Evolutionary conservation across 1,140 invertebrate species (phyloP), one percentile per base, ranked within the genome.

Genomic region (Cyclina sinensis): DNA sequence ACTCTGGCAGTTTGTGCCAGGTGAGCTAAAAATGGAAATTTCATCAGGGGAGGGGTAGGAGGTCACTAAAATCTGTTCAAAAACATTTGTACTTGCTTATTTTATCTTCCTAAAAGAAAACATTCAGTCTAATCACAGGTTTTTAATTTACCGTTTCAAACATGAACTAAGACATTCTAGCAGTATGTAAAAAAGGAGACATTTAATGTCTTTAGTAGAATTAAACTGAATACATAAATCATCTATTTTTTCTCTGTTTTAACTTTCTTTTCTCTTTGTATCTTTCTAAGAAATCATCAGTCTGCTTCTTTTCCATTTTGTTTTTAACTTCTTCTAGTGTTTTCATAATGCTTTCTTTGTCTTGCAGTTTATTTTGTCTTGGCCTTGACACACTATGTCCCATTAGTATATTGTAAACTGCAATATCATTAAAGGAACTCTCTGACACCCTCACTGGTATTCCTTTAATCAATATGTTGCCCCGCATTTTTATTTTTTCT

Each of bases 211-310:
- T n/a, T n/a, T n/a, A n/a, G n/a, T n/a, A n/a, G n/a, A n/a, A n/a
- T n/a, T n/a, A n/a, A n/a, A n/a, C n/a, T 43, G 14, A 54, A 54
- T 27, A 4, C 21, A 62, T 27, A 27, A 4, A 37, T 70, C 65
- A 70, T 46, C 43, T 48, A 30, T 35, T 73, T 43, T 43, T 73
- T 18, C 32, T 5, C 32, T 73, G 68, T 16, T 24, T 51, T 51
- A 3, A 3, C 39, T 54, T 78, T 54, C 74, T 78, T 35, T 78
- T 78, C 48, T 78, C 74, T 32, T 54, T 21, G 54, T 78, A 78
- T 35, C 54, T 78, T 78, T 54, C 27, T 32, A 54, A 7, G 27
- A 78, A 78, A 27, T 78, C 48, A 12, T 78, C 48, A 1, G 7
- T n/a, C 14, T 16, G n/a, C 16, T 78, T 24, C 46, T 78, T 51